These are phyloP conservation scores for Lithodes maja DNA, from an alignment of 2,888 invertebrate genomes.

Conservation along the genomic window DNA sequence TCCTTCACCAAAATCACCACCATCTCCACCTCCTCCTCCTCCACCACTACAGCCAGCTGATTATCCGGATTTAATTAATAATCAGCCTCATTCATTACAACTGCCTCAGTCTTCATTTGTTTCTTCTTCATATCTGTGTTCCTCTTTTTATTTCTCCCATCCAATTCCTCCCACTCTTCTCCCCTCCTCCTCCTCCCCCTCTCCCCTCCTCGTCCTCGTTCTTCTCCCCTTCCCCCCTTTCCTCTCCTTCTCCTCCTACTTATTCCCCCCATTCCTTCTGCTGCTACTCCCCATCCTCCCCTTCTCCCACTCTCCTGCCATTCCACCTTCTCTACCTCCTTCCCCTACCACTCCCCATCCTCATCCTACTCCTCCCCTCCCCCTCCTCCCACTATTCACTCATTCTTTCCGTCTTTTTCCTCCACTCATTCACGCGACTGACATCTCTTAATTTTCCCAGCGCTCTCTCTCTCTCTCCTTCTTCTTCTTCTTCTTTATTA, in stretches of 20 bases:
- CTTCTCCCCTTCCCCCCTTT: background rate
- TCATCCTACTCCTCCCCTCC: background rate
- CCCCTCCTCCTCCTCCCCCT: background rate
- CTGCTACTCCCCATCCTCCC: background rate
- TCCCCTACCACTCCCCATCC: background rate
- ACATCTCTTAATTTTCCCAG: background rate
- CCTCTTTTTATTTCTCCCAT: background rate
- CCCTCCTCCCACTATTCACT: background rate
- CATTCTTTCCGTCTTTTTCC: background rate
- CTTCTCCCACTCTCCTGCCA: background rate
- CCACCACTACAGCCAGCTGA: too few relatives aligned
- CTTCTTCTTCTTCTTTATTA: background rate
- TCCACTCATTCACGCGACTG: background rate
- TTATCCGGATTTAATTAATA: too few relatives aligned
- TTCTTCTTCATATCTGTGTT: background rate
- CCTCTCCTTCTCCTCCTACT: background rate
- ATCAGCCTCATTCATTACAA: too few relatives aligned
- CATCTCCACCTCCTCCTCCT: too few relatives aligned
- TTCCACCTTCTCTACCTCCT: background rate
- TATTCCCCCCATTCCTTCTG: background rate
- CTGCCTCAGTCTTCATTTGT: background rate
- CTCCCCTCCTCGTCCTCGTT: background rate
- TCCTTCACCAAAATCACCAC: too few relatives aligned
- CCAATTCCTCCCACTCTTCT: background rate
- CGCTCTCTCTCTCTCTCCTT: background rate